Percentiles rank a stretch among this genome's conserved stretches.
Conservation (phyloP, 2,797 vertebrate species). For the Nasua narica region DNA sequence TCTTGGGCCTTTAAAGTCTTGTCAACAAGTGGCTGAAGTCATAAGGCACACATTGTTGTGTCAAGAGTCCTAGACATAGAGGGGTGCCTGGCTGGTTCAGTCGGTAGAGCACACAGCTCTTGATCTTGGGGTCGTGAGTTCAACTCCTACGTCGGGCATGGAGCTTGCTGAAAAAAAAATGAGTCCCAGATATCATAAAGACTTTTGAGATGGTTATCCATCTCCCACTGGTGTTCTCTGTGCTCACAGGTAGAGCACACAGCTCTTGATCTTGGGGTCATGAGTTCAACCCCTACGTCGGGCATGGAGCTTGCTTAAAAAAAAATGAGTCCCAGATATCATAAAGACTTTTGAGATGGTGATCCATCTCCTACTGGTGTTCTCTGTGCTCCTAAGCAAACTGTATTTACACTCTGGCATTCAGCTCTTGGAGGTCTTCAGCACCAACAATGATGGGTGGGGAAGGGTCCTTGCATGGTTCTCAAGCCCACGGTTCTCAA, state of each 20-base stretch:
- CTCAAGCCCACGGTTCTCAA: too few species aligned
- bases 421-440: too few species aligned
- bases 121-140: not conserved
- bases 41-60: fast-evolving
- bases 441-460: not conserved
- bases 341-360: not conserved
- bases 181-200: not conserved
- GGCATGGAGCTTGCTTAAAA: too few species aligned
- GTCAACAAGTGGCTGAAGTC: not conserved
- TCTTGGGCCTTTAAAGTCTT: not conserved
- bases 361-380: fast-evolving
- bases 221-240: too few species aligned
- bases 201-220: too few species aligned
- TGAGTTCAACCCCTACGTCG: too few species aligned
- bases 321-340: too few species aligned
- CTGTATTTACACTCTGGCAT: fast-evolving
- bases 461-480: not conserved
- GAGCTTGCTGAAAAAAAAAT: not conserved
- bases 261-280: too few species aligned
- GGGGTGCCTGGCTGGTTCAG: not conserved
- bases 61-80: too few species aligned
- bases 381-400: not conserved
- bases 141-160: not conserved
- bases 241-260: too few species aligned
- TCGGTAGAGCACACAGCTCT: not conserved